phyloP scores from a whole-genome alignment of 2,797 vertebrate species.

The Parambassis ranga region DNA sequence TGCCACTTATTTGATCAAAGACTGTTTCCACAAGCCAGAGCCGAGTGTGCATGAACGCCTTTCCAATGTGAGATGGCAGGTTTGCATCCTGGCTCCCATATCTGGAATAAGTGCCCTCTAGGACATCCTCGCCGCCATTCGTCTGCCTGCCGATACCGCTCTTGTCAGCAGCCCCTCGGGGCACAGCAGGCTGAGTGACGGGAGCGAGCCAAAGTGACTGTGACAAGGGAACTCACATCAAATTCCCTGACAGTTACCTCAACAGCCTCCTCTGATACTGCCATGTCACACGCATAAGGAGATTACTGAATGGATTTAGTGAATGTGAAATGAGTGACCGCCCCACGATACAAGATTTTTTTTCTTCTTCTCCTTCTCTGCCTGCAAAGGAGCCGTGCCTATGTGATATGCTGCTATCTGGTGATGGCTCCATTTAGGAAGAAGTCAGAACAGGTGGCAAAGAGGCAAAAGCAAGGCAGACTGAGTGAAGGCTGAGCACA shows the following conservation, averaged over 20 bases:
- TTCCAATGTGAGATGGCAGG: conserved; percentile 10
- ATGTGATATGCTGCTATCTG: conserved; percentile 53
- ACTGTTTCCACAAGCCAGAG: conserved; percentile 41
- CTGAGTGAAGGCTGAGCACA: conserved; percentile 30
- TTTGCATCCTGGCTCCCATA: conserved; percentile 22
- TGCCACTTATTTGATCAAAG: conserved; percentile 69
- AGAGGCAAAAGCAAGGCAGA: conserved; percentile 52
- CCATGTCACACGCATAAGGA: conserved; percentile 59
- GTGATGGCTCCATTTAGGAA: conserved; percentile 21
- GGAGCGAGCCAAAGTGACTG: conserved; percentile 52
- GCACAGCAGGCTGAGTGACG: conserved; percentile 53
- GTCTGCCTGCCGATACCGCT: conserved; percentile 25
- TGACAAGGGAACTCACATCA: conserved; percentile 64
- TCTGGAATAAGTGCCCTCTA: conserved; percentile 30
- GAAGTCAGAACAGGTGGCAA: conserved; percentile 66
- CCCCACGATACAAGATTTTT: conserved; percentile 41
- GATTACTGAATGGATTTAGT: conserved; percentile 71
- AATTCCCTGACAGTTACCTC: conserved; percentile 70
- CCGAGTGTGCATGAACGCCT: conserved; percentile 6
- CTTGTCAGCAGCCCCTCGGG: conserved; percentile 60
- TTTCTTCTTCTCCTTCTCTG: background rate
- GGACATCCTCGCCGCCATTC: conserved; percentile 32
- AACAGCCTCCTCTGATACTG: conserved; percentile 51
- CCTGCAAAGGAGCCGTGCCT: conserved; percentile 22
- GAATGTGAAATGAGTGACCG: conserved; percentile 62